Conservation (phyloP, 2,113 vertebrate species). For the Cyprichromis sp. region DNA sequence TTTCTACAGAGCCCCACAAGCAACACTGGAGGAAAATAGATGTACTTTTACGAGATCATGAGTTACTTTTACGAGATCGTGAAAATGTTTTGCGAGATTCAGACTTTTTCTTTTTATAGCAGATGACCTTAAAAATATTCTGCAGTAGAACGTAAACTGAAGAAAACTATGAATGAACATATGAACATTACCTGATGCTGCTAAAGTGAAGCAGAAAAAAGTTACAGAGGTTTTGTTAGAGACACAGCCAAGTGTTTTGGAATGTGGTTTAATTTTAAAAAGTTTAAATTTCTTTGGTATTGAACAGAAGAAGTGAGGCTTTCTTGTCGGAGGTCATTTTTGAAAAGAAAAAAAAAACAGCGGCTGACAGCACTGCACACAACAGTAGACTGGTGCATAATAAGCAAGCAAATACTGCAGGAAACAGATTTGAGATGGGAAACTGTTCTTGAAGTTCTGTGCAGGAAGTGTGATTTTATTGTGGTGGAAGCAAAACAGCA, state of each 20-base stretch:
- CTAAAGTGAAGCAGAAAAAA: neutral
- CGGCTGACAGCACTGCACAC: neutral
- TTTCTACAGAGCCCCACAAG: neutral
- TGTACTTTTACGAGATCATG: neutral
- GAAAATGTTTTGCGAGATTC: neutral
- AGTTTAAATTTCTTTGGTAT: neutral
- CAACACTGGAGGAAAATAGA: neutral
- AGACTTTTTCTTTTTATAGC: neutral
- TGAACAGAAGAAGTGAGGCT: neutral
- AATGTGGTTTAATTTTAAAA: neutral
- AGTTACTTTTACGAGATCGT: neutral
- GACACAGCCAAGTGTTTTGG: neutral
- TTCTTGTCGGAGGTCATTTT: neutral
- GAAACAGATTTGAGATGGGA: neutral
- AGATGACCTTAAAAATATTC: neutral
- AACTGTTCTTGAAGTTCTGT: neutral
- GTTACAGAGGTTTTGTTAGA: neutral
- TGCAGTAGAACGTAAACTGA: neutral
- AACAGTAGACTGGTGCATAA: rapidly evolving
- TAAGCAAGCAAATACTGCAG: neutral
- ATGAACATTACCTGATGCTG: neutral
- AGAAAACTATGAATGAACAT: neutral
- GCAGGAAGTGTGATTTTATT: neutral
- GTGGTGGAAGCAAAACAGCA: neutral
- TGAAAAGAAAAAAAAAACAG: rapidly evolving